Evolutionary conservation across 2,888 invertebrate species (phyloP).

Genomic region (Augiades crinisus): DNA sequence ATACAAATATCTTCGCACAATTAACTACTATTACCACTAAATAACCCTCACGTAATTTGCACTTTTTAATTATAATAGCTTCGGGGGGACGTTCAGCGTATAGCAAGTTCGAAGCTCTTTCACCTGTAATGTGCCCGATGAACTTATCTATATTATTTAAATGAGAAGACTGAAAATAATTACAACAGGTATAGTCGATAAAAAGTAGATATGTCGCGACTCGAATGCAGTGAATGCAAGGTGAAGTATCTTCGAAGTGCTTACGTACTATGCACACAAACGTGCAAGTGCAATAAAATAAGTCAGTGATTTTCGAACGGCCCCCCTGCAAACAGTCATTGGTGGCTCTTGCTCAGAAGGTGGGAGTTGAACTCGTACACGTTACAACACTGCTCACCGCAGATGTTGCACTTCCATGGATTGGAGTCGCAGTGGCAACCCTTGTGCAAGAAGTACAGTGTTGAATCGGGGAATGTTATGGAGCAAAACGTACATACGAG

Average conservation of each 20-base stretch:
- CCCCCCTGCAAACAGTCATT: slow-evolving; percentile 83
- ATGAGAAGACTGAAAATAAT: slow-evolving; percentile 7
- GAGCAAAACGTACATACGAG: slow-evolving; percentile 95
- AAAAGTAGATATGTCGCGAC: background rate
- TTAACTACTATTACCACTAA: slow-evolving; percentile 67
- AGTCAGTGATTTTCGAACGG: slow-evolving; percentile 61
- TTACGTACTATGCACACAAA: slow-evolving; percentile 56
- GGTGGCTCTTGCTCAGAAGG: slow-evolving; percentile 95
- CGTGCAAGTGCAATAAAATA: slow-evolving; percentile 55
- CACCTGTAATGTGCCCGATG: slow-evolving; percentile 31
- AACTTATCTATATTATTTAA: background rate
- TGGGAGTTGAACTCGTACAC: slow-evolving; percentile 99
- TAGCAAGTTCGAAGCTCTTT: slow-evolving; percentile 74
- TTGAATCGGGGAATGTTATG: slow-evolving; percentile 97
- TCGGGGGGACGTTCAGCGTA: slow-evolving; percentile 78
- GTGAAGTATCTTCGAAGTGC: slow-evolving; percentile 68
- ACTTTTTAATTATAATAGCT: slow-evolving; percentile 67
- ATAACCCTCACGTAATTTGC: slow-evolving; percentile 73
- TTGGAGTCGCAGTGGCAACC: slow-evolving; percentile 98
- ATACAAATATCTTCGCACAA: slow-evolving; percentile 64
- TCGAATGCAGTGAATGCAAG: slow-evolving; percentile 34
- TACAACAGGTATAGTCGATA: background rate
- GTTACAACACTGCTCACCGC: slow-evolving; percentile 96
- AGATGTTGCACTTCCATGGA: slow-evolving; percentile 98
- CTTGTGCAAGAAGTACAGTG: slow-evolving; percentile 97